These are phyloP conservation scores for Pithys albifrons DNA, from an alignment of 2,113 vertebrate species.

Conservation along the genomic window DNA sequence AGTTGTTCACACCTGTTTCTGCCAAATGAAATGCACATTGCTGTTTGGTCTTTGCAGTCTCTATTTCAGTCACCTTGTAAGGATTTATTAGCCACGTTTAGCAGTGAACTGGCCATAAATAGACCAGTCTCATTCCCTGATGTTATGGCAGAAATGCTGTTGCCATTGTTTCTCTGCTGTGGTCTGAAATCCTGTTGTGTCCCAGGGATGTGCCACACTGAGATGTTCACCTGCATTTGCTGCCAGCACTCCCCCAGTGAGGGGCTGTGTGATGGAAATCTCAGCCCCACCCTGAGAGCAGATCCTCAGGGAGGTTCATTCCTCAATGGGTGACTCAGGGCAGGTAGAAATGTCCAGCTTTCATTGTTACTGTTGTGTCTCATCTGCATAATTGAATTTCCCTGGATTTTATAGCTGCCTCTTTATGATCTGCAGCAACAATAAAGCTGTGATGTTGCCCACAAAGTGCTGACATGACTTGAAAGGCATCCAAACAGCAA, in stretches of 20 bases:
- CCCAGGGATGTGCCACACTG: not conserved
- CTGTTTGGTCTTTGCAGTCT: not conserved
- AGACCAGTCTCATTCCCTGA: not conserved
- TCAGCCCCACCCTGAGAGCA: not conserved
- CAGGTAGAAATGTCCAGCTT: not conserved
- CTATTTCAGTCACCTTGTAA: not conserved
- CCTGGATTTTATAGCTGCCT: not conserved
- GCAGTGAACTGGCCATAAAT: not conserved
- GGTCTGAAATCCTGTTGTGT: not conserved
- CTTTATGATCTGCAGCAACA: not conserved
- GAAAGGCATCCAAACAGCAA: not conserved
- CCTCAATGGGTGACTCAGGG: not conserved
- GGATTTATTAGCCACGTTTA: not conserved
- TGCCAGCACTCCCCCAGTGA: rapidly evolving
- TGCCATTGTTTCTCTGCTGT: not conserved
- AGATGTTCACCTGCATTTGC: rapidly evolving
- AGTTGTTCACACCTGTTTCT: not conserved
- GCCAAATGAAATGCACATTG: not conserved
- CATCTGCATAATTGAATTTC: not conserved
- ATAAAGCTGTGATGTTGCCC: not conserved
- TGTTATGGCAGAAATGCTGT: not conserved
- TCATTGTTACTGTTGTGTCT: not conserved
- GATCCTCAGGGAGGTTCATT: not conserved
- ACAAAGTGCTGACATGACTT: not conserved
- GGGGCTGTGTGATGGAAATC: not conserved